phyloP scores from a whole-genome alignment of 2,888 invertebrate species.

The Seira sanloemensis region DNA sequence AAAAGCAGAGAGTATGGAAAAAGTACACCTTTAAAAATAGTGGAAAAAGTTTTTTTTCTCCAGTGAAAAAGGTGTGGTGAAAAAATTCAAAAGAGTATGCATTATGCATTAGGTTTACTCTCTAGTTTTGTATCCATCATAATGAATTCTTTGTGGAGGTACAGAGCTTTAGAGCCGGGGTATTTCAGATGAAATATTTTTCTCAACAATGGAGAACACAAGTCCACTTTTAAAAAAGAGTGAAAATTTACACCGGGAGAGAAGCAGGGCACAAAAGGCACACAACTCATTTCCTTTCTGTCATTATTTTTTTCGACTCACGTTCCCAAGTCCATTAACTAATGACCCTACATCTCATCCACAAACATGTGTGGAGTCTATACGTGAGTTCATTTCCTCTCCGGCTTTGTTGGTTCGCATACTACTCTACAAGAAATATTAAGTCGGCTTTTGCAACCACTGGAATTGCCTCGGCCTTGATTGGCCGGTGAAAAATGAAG shows the following conservation, averaged over 20 bases:
- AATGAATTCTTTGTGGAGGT: background rate
- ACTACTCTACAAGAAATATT: too few species aligned
- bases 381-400: background rate
- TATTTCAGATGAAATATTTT: background rate
- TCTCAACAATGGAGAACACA: background rate
- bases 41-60: background rate
- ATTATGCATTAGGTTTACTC: background rate
- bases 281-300: slow-evolving; percentile 64
- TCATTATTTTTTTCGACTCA: slow-evolving; percentile 47
- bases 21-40: background rate
- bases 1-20: background rate
- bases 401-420: too few species aligned
- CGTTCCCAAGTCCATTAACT: slow-evolving; percentile 52
- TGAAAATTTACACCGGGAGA: background rate
- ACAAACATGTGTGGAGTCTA: background rate
- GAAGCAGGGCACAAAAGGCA: slow-evolving; percentile 1
- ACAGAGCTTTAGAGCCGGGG: too few species aligned
- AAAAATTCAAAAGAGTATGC: background rate
- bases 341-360: slow-evolving; percentile 40
- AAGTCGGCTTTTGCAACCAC: too few species aligned
- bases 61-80: background rate
- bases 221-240: background rate
- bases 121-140: background rate
- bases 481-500: too few species aligned
- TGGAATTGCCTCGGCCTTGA: too few species aligned